A percentile compares a stretch with the other conserved stretches of the same genome.
These are phyloP conservation scores for Tachyglossus aculeatus DNA, from an alignment of 2,797 vertebrate genomes.

Conservation along the genomic window DNA sequence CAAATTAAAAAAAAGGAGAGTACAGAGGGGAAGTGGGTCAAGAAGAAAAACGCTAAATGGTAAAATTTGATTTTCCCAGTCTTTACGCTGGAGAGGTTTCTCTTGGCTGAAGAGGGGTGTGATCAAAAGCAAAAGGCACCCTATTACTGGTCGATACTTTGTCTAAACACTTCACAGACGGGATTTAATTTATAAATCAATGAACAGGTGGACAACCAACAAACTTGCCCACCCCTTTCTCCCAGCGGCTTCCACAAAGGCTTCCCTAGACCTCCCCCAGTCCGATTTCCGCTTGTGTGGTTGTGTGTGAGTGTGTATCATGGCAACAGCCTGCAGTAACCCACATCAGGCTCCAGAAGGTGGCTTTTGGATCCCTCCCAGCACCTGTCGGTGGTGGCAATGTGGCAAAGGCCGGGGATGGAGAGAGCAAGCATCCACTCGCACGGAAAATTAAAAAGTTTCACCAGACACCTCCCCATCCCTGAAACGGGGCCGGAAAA, in stretches of 20 bases:
- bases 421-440: not conserved
- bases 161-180: not conserved
- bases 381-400: conserved; percentile 56
- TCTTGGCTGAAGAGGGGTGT: not conserved
- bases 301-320: conserved; percentile 44
- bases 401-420: not conserved
- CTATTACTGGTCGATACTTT: not conserved
- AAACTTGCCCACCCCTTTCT: not conserved
- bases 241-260: not conserved
- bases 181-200: conserved; percentile 8
- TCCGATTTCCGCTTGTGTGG: conserved; percentile 2
- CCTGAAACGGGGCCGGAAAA: not conserved
- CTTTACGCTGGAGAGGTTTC: not conserved
- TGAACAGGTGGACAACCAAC: too few species aligned
- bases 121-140: not conserved
- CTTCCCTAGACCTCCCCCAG: not conserved
- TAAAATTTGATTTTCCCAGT: not conserved
- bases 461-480: not conserved
- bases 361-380: conserved; percentile 52
- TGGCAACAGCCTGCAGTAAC: conserved; percentile 59
- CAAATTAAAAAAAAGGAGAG: not conserved
- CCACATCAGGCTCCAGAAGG: conserved; percentile 40
- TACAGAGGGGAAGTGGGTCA: not conserved
- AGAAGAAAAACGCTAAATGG: not conserved
- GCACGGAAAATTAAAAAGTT: not conserved